These are phyloP conservation scores for Drosophila siamana DNA, from an alignment of 2,888 invertebrate species.

Conservation along the genomic window DNA sequence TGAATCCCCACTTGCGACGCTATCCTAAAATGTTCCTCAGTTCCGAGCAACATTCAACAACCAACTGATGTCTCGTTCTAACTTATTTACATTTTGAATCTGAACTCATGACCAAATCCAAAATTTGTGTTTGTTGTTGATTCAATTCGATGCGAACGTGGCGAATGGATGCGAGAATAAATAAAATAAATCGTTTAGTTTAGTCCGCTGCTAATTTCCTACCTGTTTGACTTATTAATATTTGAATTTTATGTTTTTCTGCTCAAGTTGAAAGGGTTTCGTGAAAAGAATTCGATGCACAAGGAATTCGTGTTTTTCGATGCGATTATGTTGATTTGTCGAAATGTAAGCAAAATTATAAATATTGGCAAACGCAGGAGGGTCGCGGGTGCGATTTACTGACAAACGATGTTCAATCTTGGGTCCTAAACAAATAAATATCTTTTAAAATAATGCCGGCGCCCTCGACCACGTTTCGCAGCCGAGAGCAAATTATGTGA, in stretches of 20 bases:
- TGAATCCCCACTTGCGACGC: background rate
- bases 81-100: too few species aligned
- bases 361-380: slow-evolving; percentile 13
- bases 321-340: slow-evolving; percentile 17
- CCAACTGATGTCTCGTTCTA: too few species aligned
- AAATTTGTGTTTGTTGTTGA: too few species aligned
- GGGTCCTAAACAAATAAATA: slow-evolving; percentile 45
- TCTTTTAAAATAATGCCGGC: slow-evolving; percentile 25
- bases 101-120: too few species aligned
- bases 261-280: background rate
- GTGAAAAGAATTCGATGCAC: background rate
- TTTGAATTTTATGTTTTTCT: background rate
- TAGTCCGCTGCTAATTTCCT: background rate
- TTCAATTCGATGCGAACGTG: too few species aligned
- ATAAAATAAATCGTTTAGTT: background rate
- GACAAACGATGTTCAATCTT: slow-evolving; percentile 40
- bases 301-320: slow-evolving; percentile 4
- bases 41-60: too few species aligned
- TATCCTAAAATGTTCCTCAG: background rate
- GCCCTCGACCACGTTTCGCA: background rate
- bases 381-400: slow-evolving; percentile 25
- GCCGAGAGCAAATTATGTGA: slow-evolving; percentile 35
- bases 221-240: background rate
- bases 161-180: too few species aligned
- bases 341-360: slow-evolving; percentile 28